phyloP scores from a whole-genome alignment of 2,797 vertebrate genomes.

The Chiloscyllium punctatum region DNA sequence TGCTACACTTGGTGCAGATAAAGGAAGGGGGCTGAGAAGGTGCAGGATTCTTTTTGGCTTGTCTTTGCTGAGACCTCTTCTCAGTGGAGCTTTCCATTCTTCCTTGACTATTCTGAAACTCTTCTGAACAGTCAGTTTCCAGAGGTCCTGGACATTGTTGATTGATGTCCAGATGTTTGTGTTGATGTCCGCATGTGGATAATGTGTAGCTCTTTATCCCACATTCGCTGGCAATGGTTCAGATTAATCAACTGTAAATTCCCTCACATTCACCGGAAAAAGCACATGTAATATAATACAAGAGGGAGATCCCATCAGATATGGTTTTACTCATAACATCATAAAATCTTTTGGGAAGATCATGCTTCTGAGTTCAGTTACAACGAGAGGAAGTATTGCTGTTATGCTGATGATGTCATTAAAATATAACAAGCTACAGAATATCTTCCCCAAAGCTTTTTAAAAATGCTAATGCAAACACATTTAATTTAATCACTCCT shows the following conservation, averaged over 20 bases:
- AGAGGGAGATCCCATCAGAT: background rate
- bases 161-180: no score
- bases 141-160: no score
- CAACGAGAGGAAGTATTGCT: background rate
- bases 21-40: no score
- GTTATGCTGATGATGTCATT: background rate
- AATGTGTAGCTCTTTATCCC: background rate
- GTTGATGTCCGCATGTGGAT: background rate
- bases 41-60: no score
- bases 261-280: background rate
- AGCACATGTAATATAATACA: background rate
- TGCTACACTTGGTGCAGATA: no score
- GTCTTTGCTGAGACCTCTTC: no score
- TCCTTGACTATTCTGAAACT: no score
- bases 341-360: background rate
- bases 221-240: no score
- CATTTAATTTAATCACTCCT: background rate
- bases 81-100: no score
- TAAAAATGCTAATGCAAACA: background rate
- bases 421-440: background rate
- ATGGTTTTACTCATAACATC: background rate
- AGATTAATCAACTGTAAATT: background rate
- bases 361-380: background rate
- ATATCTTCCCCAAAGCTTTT: background rate
- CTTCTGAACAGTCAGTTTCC: no score